These are phyloP conservation scores for Numenius phaeopus DNA, from an alignment of 2,797 vertebrate species.

Conservation along the genomic window DNA sequence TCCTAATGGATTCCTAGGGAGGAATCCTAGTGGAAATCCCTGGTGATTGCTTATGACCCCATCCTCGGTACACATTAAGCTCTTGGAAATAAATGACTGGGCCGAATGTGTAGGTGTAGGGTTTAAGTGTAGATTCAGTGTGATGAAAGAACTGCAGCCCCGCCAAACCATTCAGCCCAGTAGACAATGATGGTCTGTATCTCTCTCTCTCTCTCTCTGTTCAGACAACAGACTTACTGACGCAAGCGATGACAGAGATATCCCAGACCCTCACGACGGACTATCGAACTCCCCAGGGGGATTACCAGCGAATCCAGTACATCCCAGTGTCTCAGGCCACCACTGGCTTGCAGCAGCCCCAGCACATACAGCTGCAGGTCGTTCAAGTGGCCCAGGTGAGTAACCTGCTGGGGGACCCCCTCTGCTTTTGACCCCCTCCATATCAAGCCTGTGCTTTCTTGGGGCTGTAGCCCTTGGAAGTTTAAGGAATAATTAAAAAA, in stretches of 20 bases:
- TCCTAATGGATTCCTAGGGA: background rate
- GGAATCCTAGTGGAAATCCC: background rate
- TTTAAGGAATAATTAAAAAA: background rate
- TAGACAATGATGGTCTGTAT: background rate
- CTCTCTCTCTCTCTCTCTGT: background rate
- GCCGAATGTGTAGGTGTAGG: no score
- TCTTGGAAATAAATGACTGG: background rate
- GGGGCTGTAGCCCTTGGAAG: background rate
- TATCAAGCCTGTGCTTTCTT: background rate
- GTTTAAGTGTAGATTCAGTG: background rate
- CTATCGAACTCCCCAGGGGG: constrained; percentile 92
- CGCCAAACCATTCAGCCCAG: background rate
- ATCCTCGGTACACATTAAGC: background rate
- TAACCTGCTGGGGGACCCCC: background rate
- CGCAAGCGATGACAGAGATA: constrained; percentile 98
- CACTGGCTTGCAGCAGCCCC: constrained; percentile 87
- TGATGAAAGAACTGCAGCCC: background rate
- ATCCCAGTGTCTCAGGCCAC: constrained; percentile 93
- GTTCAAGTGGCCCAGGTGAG: constrained; percentile 95
- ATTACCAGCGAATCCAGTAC: constrained; percentile 97
- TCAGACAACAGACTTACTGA: constrained; percentile 96
- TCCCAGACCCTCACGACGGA: constrained; percentile 96
- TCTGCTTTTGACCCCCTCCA: background rate
- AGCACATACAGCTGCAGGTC: constrained; percentile 97
- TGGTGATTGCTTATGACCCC: background rate